Percentiles rank a stretch among this genome's conserved stretches.
Evolutionary conservation across 1,140 invertebrate species (phyloP).

Genomic region (Euschistus heros): DNA sequence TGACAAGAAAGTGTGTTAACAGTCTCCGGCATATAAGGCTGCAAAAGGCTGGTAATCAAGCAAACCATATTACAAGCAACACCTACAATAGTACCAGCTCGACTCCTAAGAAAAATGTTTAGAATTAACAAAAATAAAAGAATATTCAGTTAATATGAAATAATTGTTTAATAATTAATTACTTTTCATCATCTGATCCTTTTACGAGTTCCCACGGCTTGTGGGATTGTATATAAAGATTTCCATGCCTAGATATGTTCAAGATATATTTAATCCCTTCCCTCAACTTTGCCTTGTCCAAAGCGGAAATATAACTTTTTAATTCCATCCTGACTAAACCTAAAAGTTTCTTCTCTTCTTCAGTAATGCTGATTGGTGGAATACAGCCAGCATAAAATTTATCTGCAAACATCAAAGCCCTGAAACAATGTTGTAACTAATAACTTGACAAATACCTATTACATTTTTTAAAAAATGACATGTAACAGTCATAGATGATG

Average conservation of each 20-base stretch:
- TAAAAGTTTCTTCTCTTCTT: slow-evolving; percentile 66
- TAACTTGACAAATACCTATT: slow-evolving; percentile 6
- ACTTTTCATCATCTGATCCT: slow-evolving; percentile 64
- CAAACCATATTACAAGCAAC: slow-evolving; percentile 76
- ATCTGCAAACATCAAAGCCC: slow-evolving; percentile 75
- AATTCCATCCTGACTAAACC: slow-evolving; percentile 75
- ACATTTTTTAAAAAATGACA: too few relatives aligned
- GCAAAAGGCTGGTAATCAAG: slow-evolving; percentile 68
- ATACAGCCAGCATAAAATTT: slow-evolving; percentile 74
- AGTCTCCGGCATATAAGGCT: slow-evolving; percentile 86
- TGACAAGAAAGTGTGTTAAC: slow-evolving; percentile 57
- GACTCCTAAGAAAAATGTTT: slow-evolving; percentile 41
- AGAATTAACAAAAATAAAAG: slow-evolving; percentile 7
- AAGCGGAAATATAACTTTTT: slow-evolving; percentile 58
- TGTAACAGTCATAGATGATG: too few relatives aligned
- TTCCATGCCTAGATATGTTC: slow-evolving; percentile 80
- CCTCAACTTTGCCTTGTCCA: slow-evolving; percentile 74
- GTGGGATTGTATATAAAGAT: slow-evolving; percentile 90
- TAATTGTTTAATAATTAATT: slow-evolving; percentile 32
- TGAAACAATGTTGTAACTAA: slow-evolving; percentile 33
- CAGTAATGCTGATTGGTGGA: slow-evolving; percentile 54
- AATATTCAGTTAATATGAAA: background rate
- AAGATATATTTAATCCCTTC: slow-evolving; percentile 82
- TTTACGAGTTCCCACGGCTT: slow-evolving; percentile 94
- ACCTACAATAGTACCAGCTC: slow-evolving; percentile 76